Evolutionary conservation across 1,140 invertebrate genomes (phyloP).

Genomic region (Chlorops oryzae): DNA sequence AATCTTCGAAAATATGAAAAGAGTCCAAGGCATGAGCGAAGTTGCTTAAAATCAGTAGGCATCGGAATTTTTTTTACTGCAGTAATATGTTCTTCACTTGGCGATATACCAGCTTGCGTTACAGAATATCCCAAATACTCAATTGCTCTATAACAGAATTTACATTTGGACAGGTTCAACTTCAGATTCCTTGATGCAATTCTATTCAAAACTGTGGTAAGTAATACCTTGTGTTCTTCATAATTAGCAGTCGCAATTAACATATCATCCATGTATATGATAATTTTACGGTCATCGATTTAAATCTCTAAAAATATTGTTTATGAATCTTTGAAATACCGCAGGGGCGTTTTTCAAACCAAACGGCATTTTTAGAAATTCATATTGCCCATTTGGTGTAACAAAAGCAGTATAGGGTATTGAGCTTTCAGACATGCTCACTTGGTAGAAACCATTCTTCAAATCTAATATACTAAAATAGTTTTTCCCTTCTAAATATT

Average conservation of each 20-base stretch:
- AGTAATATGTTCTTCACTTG: conserved; percentile 2
- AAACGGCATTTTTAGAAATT: conserved; percentile 29
- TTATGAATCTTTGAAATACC: conserved; percentile 6
- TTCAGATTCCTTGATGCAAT: conserved; percentile 14
- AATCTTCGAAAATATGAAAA: conserved; percentile 15
- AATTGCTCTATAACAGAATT: conserved; percentile 7
- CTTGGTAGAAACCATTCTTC: conserved; percentile 26
- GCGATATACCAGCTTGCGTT: conserved; percentile 5
- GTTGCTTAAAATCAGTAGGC: conserved; percentile 4
- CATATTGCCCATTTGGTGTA: conserved; percentile 37
- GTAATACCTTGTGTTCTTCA: background rate
- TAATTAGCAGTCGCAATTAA: background rate
- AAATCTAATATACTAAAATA: conserved; percentile 27
- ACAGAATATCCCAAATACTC: conserved; percentile 15
- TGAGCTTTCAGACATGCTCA: conserved; percentile 20
- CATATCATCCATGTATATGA: conserved; percentile 5
- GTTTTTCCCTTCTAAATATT: conserved; percentile 17
- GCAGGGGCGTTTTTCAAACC: conserved; percentile 18
- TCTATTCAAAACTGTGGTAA: background rate
- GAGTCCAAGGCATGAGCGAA: conserved; percentile 18
- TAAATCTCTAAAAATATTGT: background rate
- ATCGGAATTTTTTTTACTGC: conserved; percentile 14
- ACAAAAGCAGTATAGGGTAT: conserved; percentile 38
- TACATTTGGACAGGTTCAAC: conserved; percentile 2
- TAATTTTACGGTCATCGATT: background rate